Evolutionary conservation across 2,888 invertebrate genomes (phyloP), one percentile per base, ranked within the genome.

Genomic region (Myathropa florea): DNA sequence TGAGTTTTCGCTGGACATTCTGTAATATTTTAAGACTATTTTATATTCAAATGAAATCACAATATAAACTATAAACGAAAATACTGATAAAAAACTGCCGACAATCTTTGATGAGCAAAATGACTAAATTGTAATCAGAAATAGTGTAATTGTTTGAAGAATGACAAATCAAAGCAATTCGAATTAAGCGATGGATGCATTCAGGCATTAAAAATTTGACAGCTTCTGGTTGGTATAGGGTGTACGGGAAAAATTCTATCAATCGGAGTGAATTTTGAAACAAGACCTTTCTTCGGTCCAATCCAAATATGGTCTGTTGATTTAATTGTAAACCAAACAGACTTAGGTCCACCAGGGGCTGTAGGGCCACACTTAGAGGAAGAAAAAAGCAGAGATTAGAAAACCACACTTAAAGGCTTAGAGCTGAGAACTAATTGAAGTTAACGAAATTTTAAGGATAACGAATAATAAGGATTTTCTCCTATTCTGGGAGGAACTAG

Each of bases 1-100:
- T 18, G 46, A 46, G 1, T 57, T 46, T 36, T 70, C n/a, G 2
- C 55, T 75, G 4, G 83, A 75, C 83, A 84, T 84, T 75, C 36
- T 83, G 4, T 0, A 57, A 24, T 1, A 10, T 26, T 26, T 18
- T 3, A 4, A 1, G 2, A 18, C 24, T 1, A 23, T 23, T n/a
- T n/a, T n/a, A n/a, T 30, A 21, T 33, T 53, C 1, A 30, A 23
- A n/a, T 1, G 2, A 46, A 26, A 36, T 4, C 18, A n/a, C 2
- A 6, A 39, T 33, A 0, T n/a, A n/a, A 39, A 64, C 14, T 12
- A 4, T 7, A 46, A 12, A 65, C 39, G 0, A 23, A 60, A 71
- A 64, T 57, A 70, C 60, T 26, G 36, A 61, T 57, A 28, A 26
- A 3, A 55, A 77, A 75, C 24, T 28, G 26, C 36, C 61, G 39